These are phyloP conservation scores for Ivindomyrus marchei DNA, from an alignment of 2,113 vertebrate species.

Conservation along the genomic window DNA sequence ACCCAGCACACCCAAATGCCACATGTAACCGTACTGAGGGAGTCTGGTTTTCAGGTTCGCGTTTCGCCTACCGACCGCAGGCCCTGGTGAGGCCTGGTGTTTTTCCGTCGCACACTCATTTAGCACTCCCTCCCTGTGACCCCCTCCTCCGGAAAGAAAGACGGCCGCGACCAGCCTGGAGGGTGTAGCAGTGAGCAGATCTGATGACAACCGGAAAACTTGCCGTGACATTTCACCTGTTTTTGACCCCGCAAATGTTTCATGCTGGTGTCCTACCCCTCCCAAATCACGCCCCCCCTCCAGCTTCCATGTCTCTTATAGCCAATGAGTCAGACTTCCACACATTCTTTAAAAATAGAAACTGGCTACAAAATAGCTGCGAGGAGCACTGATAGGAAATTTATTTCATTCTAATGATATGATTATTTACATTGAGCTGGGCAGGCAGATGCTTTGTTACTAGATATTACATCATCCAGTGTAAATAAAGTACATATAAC, in stretches of 20 bases:
- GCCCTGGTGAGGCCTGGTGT: neutral
- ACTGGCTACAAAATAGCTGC: neutral
- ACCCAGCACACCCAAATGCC: neutral
- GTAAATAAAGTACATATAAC: neutral
- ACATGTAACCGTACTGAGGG: neutral
- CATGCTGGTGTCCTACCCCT: neutral
- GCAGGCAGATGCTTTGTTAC: neutral
- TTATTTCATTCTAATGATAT: neutral
- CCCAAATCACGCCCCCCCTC: neutral
- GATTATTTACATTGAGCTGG: neutral
- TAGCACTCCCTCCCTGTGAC: neutral
- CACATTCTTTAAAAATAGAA: constrained; percentile 4
- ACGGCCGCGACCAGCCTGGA: neutral
- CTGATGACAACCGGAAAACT: neutral
- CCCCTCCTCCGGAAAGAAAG: neutral
- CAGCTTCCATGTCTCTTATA: neutral
- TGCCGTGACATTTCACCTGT: neutral
- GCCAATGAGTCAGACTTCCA: neutral
- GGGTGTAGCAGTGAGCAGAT: neutral
- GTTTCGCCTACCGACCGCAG: neutral
- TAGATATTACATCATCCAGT: neutral
- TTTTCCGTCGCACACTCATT: neutral
- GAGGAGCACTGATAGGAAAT: neutral
- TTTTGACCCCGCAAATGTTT: neutral
- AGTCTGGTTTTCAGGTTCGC: neutral